phyloP scores from a whole-genome alignment of 2,888 invertebrate genomes.

The Acanthosepion esculentum region DNA sequence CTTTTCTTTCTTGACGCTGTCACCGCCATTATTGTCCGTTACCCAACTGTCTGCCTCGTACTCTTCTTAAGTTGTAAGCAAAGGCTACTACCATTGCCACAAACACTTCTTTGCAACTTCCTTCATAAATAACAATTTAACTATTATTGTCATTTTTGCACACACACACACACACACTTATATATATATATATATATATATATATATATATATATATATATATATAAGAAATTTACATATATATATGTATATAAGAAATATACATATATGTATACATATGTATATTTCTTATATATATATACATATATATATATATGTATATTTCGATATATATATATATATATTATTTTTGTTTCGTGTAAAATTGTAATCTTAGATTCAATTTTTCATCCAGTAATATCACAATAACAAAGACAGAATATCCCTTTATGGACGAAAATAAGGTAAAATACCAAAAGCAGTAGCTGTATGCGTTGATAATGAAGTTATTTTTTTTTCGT shows the following conservation, averaged over 20 bases:
- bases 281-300: slow-evolving; percentile 14
- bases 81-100: neutral
- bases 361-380: neutral
- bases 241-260: too few relatives aligned
- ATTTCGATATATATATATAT: slow-evolving; percentile 24
- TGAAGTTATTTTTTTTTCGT: too few relatives aligned
- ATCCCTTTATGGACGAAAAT: neutral
- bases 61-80: neutral
- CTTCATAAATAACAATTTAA: neutral
- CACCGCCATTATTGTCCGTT: neutral
- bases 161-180: neutral
- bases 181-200: slow-evolving; percentile 33
- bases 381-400: neutral
- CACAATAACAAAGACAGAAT: neutral
- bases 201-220: slow-evolving; percentile 24
- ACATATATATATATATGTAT: slow-evolving; percentile 33
- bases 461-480: too few relatives aligned
- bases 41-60: neutral
- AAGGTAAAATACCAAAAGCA: neutral
- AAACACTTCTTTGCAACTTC: neutral
- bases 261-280: slow-evolving; percentile 33
- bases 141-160: neutral
- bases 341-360: neutral
- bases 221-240: too few relatives aligned
- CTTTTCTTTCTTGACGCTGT: neutral